Evolutionary conservation across 2,113 vertebrate species (phyloP), one percentile per base, ranked within the genome.

Genomic region (Myotis brandtii): DNA sequence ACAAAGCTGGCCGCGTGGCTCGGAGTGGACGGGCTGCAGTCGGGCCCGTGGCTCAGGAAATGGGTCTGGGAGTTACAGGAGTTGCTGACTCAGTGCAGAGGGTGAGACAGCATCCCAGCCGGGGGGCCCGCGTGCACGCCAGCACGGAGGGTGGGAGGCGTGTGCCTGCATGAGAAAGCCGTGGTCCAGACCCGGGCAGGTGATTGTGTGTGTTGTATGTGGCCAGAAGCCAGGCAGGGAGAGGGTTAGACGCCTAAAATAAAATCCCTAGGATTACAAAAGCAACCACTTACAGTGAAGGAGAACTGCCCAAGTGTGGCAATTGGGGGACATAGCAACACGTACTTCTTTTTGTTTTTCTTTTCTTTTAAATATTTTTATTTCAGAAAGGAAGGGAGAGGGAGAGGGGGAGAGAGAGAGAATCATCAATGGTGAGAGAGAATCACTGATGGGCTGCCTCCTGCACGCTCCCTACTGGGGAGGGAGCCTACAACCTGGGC

Each of bases 11-110:
- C 25, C 5, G 0, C 27, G 2, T 5, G 13, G 2, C 5, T 1
- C 2, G 0, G 43, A 0, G 43, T 3, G 34, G 23, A 12, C 4
- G 2, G 56, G 21, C 18, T 20, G 1, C 2, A 2, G 3, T 6
- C 5, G 16, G 2, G 43, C 48, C 77, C 1, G 20, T 4, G 3
- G 16, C 30, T 18, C 10, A 18, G 54, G 64, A 72, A n/a, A 5
- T 8, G 34, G 30, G 16, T 27, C 5, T 20, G 76, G 50, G 25
- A 9, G 3, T 0, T 27, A 12, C 13, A 7, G 50, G 25, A 6
- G 9, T 9, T 27, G 59, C 59, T 17, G 16, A 25, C 17, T 17
- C 27, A 1, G 37, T 27, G 4, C 21, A 40, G 72, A 37, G 1
- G 0, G 9, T 0, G 4, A 21, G 46, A 30, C 12, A 30, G 12